These are phyloP conservation scores for Lepus oiostolus DNA, from an alignment of 2,797 vertebrate species.

Conservation along the genomic window DNA sequence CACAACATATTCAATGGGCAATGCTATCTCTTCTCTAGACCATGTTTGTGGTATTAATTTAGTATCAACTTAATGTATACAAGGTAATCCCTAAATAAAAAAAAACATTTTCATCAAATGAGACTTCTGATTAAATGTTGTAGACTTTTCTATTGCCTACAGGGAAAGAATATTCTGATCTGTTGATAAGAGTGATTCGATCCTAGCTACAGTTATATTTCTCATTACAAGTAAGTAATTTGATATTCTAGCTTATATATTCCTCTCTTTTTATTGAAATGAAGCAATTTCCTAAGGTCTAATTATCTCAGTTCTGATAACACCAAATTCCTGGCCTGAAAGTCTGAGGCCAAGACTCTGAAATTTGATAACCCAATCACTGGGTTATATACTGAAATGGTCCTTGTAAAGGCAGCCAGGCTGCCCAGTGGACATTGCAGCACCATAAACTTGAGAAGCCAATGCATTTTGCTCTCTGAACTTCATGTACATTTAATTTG, in stretches of 20 bases:
- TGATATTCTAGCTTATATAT: conserved; percentile 69
- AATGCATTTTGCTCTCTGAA: neutral
- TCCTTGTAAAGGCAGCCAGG: neutral
- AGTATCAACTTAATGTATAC: conserved; percentile 63
- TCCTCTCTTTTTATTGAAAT: conserved; percentile 66
- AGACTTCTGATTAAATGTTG: conserved; percentile 67
- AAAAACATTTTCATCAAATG: conserved; percentile 70
- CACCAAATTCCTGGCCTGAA: conserved; percentile 50
- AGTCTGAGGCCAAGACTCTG: conserved; percentile 21
- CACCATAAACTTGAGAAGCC: neutral
- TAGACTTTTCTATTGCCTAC: conserved; percentile 67
- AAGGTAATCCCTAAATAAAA: conserved; percentile 64
- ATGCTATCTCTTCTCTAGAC: neutral
- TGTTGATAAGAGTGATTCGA: conserved; percentile 66
- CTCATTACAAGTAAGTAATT: conserved; percentile 69
- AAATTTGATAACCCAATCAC: neutral
- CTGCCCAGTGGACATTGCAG: neutral
- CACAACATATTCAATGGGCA: neutral
- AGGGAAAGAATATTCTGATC: conserved; percentile 64
- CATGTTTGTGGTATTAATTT: conserved; percentile 58
- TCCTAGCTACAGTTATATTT: conserved; percentile 62
- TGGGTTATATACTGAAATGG: neutral
- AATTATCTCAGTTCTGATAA: conserved; percentile 70
- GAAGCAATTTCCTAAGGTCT: conserved; percentile 67
- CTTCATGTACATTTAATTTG: conserved; percentile 2